phyloP scores from a whole-genome alignment of 2,797 vertebrate genomes.

The Ptychadena robeensis region DNA sequence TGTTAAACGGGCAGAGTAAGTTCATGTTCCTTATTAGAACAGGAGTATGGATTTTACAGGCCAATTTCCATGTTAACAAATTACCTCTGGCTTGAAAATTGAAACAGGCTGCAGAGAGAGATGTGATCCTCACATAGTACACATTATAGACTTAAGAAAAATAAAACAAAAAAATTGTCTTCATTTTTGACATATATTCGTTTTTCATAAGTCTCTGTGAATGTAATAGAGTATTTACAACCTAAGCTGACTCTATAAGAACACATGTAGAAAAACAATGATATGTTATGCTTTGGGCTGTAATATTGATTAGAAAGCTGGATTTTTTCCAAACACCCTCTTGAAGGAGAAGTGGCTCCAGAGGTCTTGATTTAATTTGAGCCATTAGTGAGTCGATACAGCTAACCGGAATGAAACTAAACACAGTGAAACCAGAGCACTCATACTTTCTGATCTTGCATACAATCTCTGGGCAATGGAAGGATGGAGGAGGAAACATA shows the following conservation, averaged over 20 bases:
- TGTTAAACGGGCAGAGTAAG: slow-evolving; percentile 38
- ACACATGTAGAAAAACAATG: slow-evolving; percentile 37
- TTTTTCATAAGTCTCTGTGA: slow-evolving; percentile 2
- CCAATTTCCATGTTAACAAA: slow-evolving; percentile 40
- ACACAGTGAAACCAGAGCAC: slow-evolving; percentile 53
- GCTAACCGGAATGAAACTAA: slow-evolving; percentile 58
- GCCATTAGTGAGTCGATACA: slow-evolving; percentile 61
- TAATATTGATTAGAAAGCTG: slow-evolving; percentile 53
- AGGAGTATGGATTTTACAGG: slow-evolving; percentile 49
- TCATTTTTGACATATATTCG: not conserved
- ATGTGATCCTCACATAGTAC: not conserved
- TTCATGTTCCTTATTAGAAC: slow-evolving; percentile 46
- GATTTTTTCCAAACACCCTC: slow-evolving; percentile 56
- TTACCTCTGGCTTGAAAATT: slow-evolving; percentile 41
- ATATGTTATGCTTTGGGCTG: slow-evolving; percentile 34
- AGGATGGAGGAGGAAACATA: slow-evolving; percentile 1
- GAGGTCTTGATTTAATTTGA: slow-evolving; percentile 61
- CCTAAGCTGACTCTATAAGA: slow-evolving; percentile 28
- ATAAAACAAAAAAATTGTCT: slow-evolving; percentile 9
- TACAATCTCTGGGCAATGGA: slow-evolving; percentile 22
- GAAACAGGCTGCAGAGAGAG: slow-evolving; percentile 22
- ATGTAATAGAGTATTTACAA: slow-evolving; percentile 18
- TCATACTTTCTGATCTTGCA: slow-evolving; percentile 49
- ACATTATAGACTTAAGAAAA: not conserved
- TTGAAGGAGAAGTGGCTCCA: slow-evolving; percentile 58